These are phyloP conservation scores for Rhineura floridana DNA, from an alignment of 2,113 vertebrate genomes.

Conservation along the genomic window DNA sequence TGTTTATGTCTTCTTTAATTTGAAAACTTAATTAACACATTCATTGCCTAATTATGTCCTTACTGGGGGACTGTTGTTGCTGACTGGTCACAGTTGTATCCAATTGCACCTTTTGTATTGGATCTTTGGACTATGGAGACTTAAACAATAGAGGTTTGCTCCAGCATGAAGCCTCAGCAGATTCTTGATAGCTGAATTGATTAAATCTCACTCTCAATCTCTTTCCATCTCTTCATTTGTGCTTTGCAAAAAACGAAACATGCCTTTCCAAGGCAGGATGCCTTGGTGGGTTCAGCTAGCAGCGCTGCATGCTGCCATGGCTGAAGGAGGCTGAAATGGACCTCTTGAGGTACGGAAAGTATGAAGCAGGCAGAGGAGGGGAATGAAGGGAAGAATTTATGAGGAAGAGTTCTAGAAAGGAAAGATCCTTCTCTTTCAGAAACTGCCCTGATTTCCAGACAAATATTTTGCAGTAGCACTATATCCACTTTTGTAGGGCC, in stretches of 20 bases:
- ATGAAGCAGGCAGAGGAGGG: too few relatives aligned
- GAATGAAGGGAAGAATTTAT: background rate
- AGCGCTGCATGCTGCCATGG: background rate
- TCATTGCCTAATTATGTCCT: background rate
- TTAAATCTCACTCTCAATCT: background rate
- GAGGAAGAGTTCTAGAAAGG: background rate
- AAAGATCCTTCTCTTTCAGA: background rate
- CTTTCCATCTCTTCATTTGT: background rate
- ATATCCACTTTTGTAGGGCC: background rate
- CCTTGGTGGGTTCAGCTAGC: background rate
- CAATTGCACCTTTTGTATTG: background rate
- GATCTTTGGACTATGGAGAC: background rate
- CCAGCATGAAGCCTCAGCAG: background rate
- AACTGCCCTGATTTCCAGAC: background rate
- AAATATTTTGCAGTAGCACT: background rate
- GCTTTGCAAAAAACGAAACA: constrained; percentile 18
- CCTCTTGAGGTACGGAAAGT: background rate
- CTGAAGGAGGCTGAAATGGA: background rate
- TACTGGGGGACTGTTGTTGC: background rate
- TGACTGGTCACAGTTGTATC: constrained; percentile 7
- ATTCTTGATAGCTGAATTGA: constrained; percentile 2
- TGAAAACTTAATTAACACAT: background rate
- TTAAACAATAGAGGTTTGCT: background rate
- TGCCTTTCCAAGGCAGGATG: background rate
- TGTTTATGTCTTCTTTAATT: background rate